phyloP scores from a whole-genome alignment of 2,888 invertebrate genomes.

The Keiferia lycopersicella region DNA sequence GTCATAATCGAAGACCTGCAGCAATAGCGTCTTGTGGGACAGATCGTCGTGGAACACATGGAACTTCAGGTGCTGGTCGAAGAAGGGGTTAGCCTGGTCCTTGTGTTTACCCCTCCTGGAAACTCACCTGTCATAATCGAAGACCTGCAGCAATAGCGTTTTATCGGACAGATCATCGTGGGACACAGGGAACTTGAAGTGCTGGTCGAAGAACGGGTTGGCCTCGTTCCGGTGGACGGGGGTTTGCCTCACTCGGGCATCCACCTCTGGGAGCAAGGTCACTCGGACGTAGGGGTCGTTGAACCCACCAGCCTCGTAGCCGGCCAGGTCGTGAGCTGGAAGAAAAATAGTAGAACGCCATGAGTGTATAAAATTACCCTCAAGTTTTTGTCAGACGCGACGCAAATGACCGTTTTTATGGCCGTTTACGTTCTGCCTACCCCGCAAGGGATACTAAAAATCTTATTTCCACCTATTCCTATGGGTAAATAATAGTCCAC shows the following conservation, averaged over 20 bases:
- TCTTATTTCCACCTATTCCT: no score
- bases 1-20: background rate
- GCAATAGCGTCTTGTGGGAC: no score
- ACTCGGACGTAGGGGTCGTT: constrained; percentile 94
- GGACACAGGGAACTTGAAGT: constrained; percentile 95
- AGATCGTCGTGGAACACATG: background rate
- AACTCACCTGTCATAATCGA: constrained; percentile 78
- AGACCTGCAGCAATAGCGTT: constrained; percentile 87
- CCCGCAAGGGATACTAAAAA: no score
- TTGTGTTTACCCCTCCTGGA: background rate
- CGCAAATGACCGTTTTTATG: no score
- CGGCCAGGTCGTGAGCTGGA: constrained; percentile 90
- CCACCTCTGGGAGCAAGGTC: constrained; percentile 90
- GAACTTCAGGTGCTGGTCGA: background rate
- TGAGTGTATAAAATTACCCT: no score
- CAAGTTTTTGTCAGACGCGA: no score
- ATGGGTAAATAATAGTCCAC: no score
- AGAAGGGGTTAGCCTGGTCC: background rate
- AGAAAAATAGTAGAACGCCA: background rate
- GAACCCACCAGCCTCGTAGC: constrained; percentile 92
- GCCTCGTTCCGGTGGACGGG: constrained; percentile 91
- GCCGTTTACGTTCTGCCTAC: no score
- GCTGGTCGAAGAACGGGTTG: constrained; percentile 94
- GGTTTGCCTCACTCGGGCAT: constrained; percentile 91
- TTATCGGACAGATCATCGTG: constrained; percentile 92